A percentile compares a stretch with the other conserved stretches of the same genome.
phyloP scores from a whole-genome alignment of 2,113 vertebrate species.

The Acanthochromis polyacanthus region DNA sequence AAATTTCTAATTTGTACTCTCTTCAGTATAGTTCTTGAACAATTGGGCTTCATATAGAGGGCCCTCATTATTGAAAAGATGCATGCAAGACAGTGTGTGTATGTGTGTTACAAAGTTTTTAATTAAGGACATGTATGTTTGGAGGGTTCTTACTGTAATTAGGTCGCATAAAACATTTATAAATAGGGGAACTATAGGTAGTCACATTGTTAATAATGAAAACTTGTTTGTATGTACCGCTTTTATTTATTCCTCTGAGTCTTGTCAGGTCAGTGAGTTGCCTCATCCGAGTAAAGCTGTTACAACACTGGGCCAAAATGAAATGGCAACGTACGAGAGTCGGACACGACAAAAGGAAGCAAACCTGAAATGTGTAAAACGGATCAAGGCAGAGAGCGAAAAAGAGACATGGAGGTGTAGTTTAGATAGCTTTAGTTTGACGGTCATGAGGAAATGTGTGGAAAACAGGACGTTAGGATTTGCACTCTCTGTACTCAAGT shows the following conservation, averaged over 20 bases:
- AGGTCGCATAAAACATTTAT: slow-evolving; percentile 61
- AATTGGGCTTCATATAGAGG: slow-evolving; percentile 10
- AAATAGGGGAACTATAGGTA: slow-evolving; percentile 55
- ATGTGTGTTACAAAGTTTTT: slow-evolving; percentile 74
- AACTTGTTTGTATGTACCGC: slow-evolving; percentile 67
- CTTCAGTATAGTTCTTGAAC: slow-evolving; percentile 36
- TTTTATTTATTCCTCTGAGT: slow-evolving; percentile 79
- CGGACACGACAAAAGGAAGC: neutral
- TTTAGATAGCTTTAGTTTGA: slow-evolving; percentile 19
- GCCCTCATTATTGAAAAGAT: slow-evolving; percentile 28
- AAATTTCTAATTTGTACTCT: slow-evolving; percentile 33
- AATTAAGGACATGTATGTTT: slow-evolving; percentile 45
- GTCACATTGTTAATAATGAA: slow-evolving; percentile 69
- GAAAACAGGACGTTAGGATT: slow-evolving; percentile 34
- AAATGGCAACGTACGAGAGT: neutral
- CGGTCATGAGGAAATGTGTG: slow-evolving; percentile 20
- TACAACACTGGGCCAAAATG: slow-evolving; percentile 38
- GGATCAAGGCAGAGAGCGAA: slow-evolving; percentile 13
- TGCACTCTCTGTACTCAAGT: slow-evolving; percentile 15
- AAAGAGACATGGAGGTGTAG: slow-evolving; percentile 3
- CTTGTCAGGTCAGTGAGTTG: slow-evolving; percentile 41
- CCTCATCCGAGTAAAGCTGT: slow-evolving; percentile 34
- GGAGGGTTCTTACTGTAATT: slow-evolving; percentile 62
- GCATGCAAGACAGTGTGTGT: slow-evolving; percentile 64
- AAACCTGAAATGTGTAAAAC: slow-evolving; percentile 20